A percentile compares a stretch with the other conserved stretches of the same genome.
Evolutionary conservation across 1,140 invertebrate genomes (phyloP).

Genomic region (Caerostris extrusa): DNA sequence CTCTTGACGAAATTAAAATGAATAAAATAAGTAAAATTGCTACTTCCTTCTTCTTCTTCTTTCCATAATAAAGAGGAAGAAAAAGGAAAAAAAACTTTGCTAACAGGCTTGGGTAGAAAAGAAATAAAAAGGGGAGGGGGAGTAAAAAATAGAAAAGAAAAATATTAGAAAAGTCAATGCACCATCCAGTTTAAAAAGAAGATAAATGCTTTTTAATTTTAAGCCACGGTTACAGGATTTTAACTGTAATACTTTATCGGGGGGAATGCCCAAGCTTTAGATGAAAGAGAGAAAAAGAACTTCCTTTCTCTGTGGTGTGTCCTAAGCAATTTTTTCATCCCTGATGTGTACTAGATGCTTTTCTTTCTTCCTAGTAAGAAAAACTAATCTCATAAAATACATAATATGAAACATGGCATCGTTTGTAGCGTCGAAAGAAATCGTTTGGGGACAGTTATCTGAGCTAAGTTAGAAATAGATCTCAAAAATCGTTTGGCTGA

Average conservation of each 20-base stretch:
- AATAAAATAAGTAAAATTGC: conserved; percentile 39
- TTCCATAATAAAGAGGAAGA: background rate
- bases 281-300: background rate
- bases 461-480: background rate
- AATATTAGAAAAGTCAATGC: conserved; percentile 36
- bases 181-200: conserved; percentile 27
- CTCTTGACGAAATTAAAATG: conserved; percentile 52
- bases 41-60: background rate
- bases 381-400: conserved; percentile 35
- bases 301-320: background rate
- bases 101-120: no score
- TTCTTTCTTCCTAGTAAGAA: background rate
- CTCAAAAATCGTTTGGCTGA: background rate
- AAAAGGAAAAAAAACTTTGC: background rate
- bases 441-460: background rate
- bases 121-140: background rate
- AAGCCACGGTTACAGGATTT: conserved; percentile 33
- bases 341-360: background rate
- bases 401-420: background rate
- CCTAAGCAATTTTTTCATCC: background rate
- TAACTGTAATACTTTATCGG: conserved; percentile 38
- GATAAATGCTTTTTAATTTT: conserved; percentile 64
- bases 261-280: background rate
- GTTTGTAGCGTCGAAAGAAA: background rate
- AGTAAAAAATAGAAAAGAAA: background rate